Percentiles rank a stretch among this genome's conserved stretches.
Conservation (phyloP, 2,797 vertebrate species). For the Staurois parvus region DNA sequence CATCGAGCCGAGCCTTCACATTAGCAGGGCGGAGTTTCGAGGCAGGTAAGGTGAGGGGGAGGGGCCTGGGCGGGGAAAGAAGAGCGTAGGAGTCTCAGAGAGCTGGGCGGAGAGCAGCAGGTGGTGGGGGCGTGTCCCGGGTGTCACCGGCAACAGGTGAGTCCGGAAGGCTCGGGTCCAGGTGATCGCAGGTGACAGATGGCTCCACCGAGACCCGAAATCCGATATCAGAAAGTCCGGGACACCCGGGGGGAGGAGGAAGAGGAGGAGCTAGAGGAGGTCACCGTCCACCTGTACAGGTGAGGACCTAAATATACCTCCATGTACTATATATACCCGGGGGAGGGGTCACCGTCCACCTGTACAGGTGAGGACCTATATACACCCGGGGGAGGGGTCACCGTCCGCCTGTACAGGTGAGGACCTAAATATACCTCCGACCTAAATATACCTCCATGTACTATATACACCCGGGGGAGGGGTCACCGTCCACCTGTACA, state of each 20-base stretch:
- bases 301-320: neutral
- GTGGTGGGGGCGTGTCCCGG: neutral
- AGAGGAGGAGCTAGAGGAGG: constrained; percentile 20
- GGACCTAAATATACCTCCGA: too few relatives aligned
- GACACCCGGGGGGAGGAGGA: neutral
- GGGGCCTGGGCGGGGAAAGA: neutral
- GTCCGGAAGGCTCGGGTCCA: neutral
- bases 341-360: neutral
- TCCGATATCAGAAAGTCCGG: constrained; percentile 26
- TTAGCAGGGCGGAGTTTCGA: too few relatives aligned
- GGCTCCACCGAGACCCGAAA: neutral
- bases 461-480: too few relatives aligned
- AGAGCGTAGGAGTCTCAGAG: neutral
- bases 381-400: neutral
- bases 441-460: too few relatives aligned
- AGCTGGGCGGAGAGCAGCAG: neutral
- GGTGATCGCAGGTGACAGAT: neutral
- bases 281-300: constrained; percentile 35
- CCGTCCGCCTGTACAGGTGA: too few relatives aligned
- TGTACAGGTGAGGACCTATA: too few relatives aligned
- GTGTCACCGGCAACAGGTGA: neutral
- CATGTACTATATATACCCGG: too few relatives aligned
- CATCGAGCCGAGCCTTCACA: too few relatives aligned
- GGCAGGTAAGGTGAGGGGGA: neutral
- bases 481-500: too few relatives aligned